Conservation (phyloP, 2,797 vertebrate genomes). For the Falco naumanni region DNA sequence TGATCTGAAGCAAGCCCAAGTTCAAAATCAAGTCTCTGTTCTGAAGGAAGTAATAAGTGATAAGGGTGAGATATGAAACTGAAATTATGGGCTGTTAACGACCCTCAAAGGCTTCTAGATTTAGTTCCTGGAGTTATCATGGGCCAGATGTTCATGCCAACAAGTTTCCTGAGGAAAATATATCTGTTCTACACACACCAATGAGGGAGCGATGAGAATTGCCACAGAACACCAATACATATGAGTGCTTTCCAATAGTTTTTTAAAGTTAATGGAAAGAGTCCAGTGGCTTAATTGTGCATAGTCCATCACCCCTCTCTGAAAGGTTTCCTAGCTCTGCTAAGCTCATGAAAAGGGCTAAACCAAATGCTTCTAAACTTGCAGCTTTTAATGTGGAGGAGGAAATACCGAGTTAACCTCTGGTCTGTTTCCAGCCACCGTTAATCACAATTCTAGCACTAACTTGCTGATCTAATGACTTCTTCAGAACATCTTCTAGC, state of each 20-base stretch:
- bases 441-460: slow-evolving; percentile 33
- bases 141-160: slow-evolving; percentile 33
- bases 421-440: neutral
- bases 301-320: neutral
- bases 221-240: neutral
- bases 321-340: neutral
- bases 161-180: slow-evolving; percentile 44
- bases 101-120: slow-evolving; percentile 1
- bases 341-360: neutral
- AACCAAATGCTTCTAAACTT: neutral
- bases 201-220: neutral
- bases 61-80: slow-evolving; percentile 8
- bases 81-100: slow-evolving; percentile 44
- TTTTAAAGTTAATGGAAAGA: slow-evolving; percentile 19
- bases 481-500: slow-evolving; percentile 2
- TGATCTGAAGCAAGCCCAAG: neutral
- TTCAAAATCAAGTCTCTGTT: slow-evolving; percentile 1
- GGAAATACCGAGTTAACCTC: slow-evolving; percentile 31
- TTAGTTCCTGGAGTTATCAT: slow-evolving; percentile 23
- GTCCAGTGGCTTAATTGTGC: neutral
- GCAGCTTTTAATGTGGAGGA: neutral
- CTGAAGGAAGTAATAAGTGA: slow-evolving; percentile 48
- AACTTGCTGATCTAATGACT: slow-evolving; percentile 1
- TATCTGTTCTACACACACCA: neutral
- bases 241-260: neutral